Conservation (phyloP, 2,888 invertebrate species). For the Nebria salina region DNA sequence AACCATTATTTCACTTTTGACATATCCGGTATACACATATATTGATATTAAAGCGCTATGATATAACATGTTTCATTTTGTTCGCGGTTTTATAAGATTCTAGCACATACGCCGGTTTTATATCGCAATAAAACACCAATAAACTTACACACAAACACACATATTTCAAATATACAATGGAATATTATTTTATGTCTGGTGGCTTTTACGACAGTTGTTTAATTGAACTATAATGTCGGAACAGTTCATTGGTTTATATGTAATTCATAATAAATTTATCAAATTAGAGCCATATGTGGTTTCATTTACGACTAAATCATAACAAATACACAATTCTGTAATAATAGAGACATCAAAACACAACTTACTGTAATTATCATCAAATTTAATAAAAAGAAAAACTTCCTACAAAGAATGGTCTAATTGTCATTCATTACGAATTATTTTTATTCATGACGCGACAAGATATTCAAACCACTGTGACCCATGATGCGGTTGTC, state of each 20-base stretch:
- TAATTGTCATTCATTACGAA: slow-evolving; percentile 21
- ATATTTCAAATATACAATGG: neutral
- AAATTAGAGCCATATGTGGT: too few species aligned
- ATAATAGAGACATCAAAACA: neutral
- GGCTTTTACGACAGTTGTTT: neutral
- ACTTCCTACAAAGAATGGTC: slow-evolving; percentile 2
- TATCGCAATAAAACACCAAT: neutral
- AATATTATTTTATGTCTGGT: neutral
- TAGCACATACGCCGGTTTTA: neutral
- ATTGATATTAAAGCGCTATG: neutral
- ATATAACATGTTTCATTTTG: neutral
- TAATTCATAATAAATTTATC: too few species aligned
- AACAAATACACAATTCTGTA: too few species aligned
- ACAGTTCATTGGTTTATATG: neutral
- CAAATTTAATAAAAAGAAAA: neutral
- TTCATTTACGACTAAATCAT: too few species aligned
- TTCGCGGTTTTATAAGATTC: neutral
- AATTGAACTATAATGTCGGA: neutral
- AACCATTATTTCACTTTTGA: neutral
- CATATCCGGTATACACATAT: neutral
- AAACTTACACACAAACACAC: neutral
- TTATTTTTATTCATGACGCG: slow-evolving; percentile 17
- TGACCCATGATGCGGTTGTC: slow-evolving; percentile 11
- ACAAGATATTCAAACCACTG: slow-evolving; percentile 13
- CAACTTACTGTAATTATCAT: slow-evolving; percentile 11